Conservation (phyloP, 2,888 invertebrate genomes). For the Phalangium opilio region DNA sequence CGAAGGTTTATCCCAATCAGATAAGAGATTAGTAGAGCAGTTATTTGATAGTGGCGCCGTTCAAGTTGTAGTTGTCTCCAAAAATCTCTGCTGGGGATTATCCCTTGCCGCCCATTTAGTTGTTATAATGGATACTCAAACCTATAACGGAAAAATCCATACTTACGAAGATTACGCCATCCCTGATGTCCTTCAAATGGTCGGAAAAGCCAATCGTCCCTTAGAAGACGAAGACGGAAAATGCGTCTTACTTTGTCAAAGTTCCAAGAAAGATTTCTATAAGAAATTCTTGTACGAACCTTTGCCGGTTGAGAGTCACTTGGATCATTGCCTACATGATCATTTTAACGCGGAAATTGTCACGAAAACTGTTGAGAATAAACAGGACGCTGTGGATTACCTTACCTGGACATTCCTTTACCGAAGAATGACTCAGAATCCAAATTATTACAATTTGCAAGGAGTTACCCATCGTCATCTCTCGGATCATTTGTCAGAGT, state of each 20-base stretch:
- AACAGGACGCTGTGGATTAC: slow-evolving; percentile 99
- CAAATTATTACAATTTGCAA: slow-evolving; percentile 96
- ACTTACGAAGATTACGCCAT: slow-evolving; percentile 93
- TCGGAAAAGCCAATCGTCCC: slow-evolving; percentile 88
- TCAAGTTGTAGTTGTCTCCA: slow-evolving; percentile 77
- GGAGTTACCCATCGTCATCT: slow-evolving; percentile 89
- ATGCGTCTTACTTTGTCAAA: slow-evolving; percentile 91
- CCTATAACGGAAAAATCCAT: slow-evolving; percentile 59
- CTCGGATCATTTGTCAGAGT: slow-evolving; percentile 93
- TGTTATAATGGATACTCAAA: slow-evolving; percentile 91
- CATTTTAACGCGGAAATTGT: slow-evolving; percentile 99
- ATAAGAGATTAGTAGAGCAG: slow-evolving; percentile 80
- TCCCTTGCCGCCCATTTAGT: slow-evolving; percentile 83
- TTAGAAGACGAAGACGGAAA: slow-evolving; percentile 77
- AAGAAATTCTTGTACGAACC: slow-evolving; percentile 96
- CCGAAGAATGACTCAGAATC: slow-evolving; percentile 90
- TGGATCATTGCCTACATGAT: slow-evolving; percentile 95
- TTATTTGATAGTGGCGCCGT: slow-evolving; percentile 85
- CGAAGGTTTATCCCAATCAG: slow-evolving; percentile 71
- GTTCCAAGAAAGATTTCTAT: slow-evolving; percentile 95
- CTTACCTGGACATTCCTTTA: slow-evolving; percentile 99
- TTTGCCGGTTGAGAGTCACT: slow-evolving; percentile 89
- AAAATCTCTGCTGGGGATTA: slow-evolving; percentile 83
- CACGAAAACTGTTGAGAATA: slow-evolving; percentile 98
- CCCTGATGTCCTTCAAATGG: slow-evolving; percentile 94